Base-by-base conservation (phyloP, 2,888 invertebrate genomes). In the Trissolcus japonicus region DNA sequence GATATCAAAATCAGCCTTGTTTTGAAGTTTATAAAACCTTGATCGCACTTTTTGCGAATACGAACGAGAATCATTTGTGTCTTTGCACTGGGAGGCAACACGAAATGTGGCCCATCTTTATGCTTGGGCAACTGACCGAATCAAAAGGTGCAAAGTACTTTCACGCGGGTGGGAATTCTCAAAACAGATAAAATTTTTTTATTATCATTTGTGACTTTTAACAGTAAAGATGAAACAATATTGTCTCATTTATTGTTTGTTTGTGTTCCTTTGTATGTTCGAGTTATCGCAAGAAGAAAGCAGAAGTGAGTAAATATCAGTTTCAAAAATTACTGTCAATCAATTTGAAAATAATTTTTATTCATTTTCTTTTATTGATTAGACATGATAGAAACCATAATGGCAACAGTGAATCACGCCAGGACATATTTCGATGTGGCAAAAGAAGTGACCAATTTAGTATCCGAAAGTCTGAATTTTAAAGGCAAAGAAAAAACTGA, bases 361-460 rank as follows among this genome's bases (percentile, higher is more conserved):
- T 14, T 46, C 14, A n/a, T 46, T n/a, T 46, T 16, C 1, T 50
- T 14, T 4, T 17, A 21, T 40, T 19, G 43, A 60, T 61, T 21
- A 84, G 89, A 88, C 13, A 86, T 91, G 7, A 82, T 91, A 2
- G 89, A 89, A 7, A 90, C 90, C 80, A 87, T 91, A 46, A 90
- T 90, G 73, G 86, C 87, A n/a, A 90, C 91, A 4, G 84, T 92
- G 62, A 86, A 91, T 79, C 87, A 90, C 77, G 91, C 91, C 1
- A 90, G 90, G 25, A 89, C 89, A 81, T 88, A 91, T 66, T 83
- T 91, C 40, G 90, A 91, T 17, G 85, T 85, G 0, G 92, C 92
- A 0, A 91, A 90, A 35, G 91, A 91, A 82, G 93, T 94, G 59
- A 92, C 93, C 1, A 91, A 91, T 85, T 86, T 93, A 76, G 93